Evolutionary conservation across 2,888 invertebrate species (phyloP).

Genomic region (Silvanus unidentatus): DNA sequence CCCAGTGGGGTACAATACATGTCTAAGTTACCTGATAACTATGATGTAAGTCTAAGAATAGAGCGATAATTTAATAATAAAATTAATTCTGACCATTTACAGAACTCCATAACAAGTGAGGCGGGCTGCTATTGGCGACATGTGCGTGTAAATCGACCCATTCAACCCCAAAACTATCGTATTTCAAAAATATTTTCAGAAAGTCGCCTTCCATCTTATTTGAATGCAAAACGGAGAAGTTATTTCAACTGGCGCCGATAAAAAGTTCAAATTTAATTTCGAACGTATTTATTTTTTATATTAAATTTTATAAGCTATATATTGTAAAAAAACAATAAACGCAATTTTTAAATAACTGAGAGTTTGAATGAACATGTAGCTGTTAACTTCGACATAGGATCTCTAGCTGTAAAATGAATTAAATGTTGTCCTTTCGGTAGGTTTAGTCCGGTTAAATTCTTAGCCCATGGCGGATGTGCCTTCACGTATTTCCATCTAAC

Average conservation of each 20-base stretch:
- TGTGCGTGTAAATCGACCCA: conserved; percentile 30
- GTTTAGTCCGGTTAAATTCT: conserved; percentile 47
- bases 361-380: conserved; percentile 26
- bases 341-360: too few species aligned
- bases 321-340: conserved; percentile 5
- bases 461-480: conserved; percentile 50
- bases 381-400: conserved; percentile 46
- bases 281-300: neutral
- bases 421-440: conserved; percentile 47
- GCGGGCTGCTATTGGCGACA: conserved; percentile 41
- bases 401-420: conserved; percentile 49
- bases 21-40: conserved; percentile 30
- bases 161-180: conserved; percentile 24
- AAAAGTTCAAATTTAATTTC: neutral
- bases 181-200: conserved; percentile 25
- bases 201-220: conserved; percentile 27
- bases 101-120: conserved; percentile 31
- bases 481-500: conserved; percentile 52
- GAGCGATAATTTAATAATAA: conserved; percentile 5
- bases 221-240: conserved; percentile 20
- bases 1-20: conserved; percentile 40
- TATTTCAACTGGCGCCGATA: conserved; percentile 26
- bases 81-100: too few species aligned
- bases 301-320: conserved; percentile 1
- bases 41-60: conserved; percentile 29